Conservation (phyloP, 2,797 vertebrate species). For the Paguma larvata region DNA sequence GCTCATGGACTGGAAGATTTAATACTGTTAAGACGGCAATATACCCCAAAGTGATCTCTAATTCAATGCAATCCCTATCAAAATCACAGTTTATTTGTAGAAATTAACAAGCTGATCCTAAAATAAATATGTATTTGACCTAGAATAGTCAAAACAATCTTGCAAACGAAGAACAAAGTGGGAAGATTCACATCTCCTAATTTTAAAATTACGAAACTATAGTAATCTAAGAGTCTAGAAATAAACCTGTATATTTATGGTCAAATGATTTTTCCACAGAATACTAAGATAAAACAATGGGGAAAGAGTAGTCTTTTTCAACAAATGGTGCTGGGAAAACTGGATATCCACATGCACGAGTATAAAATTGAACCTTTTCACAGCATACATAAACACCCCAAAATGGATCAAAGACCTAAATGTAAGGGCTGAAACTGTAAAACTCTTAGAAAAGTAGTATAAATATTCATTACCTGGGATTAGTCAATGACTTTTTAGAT, state of each 20-base stretch:
- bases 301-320: background rate
- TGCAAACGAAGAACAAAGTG: background rate
- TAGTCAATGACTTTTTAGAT: background rate
- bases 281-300: background rate
- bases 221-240: conserved; percentile 18
- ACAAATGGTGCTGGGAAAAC: background rate
- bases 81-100: background rate
- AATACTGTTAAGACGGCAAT: background rate
- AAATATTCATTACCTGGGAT: background rate
- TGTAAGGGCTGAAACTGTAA: background rate
- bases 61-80: background rate
- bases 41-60: background rate
- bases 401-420: background rate
- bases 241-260: background rate
- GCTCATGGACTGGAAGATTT: background rate
- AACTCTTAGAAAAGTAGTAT: background rate
- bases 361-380: background rate
- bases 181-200: background rate
- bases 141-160: background rate
- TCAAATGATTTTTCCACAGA: background rate
- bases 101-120: background rate
- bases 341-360: background rate
- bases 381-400: background rate
- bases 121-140: background rate
- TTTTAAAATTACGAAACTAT: background rate